Evolutionary conservation across 2,113 vertebrate species (phyloP).

Genomic region (Alosa alosa): DNA sequence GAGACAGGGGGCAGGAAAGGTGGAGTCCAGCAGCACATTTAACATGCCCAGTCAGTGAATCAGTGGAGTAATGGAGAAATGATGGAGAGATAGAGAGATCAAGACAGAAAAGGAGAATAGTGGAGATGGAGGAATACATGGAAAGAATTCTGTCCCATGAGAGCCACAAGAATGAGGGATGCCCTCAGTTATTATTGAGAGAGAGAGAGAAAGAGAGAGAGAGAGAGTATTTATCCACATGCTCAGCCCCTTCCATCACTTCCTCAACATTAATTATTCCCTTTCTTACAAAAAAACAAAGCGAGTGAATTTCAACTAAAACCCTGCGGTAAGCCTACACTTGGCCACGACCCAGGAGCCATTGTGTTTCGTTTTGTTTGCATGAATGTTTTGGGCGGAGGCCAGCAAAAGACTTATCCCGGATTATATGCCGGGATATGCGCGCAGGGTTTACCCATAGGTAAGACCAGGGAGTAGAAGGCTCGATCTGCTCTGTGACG

Average conservation of each 20-base stretch:
- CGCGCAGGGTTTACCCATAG: conserved; percentile 35
- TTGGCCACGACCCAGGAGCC: conserved; percentile 38
- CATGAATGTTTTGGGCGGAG: conserved; percentile 34
- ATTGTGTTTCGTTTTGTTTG: conserved; percentile 33
- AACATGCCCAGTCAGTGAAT: background rate
- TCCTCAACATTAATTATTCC: conserved; percentile 36
- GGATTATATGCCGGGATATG: conserved; percentile 45
- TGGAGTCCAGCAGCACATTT: conserved; percentile 8
- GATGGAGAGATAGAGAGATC: too few species aligned
- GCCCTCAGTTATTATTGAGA: background rate
- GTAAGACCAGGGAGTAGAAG: conserved; percentile 19
- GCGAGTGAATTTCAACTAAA: conserved; percentile 30
- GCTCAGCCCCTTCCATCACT: background rate
- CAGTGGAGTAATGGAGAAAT: too few species aligned
- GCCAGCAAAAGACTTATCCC: conserved; percentile 44
- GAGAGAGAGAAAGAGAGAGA: conserved; percentile 14
- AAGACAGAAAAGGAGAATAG: background rate
- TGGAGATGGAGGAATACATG: background rate
- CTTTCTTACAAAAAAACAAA: background rate
- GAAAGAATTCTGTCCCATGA: background rate
- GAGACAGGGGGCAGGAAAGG: background rate
- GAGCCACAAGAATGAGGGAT: background rate
- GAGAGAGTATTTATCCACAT: background rate
- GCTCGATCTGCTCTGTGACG: conserved; percentile 26
- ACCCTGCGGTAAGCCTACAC: conserved; percentile 22